These are phyloP conservation scores for Malurus leucopterus DNA, from an alignment of 2,797 vertebrate genomes.

Conservation along the genomic window DNA sequence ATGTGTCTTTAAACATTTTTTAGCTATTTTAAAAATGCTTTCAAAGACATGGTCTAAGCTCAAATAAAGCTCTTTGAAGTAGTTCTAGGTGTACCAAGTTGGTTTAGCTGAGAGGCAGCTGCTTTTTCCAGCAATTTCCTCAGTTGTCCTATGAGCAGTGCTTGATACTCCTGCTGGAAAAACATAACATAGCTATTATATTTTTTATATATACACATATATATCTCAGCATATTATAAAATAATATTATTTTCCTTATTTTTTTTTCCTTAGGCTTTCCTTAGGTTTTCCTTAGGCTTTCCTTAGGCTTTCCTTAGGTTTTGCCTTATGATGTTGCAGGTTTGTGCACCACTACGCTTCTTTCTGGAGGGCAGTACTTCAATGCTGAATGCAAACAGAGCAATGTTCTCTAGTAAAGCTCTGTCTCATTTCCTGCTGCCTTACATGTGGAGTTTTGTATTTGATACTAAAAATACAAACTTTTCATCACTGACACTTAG, in stretches of 20 bases:
- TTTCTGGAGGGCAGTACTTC: not conserved
- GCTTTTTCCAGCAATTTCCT: not conserved
- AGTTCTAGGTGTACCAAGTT: not conserved
- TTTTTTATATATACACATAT: not conserved
- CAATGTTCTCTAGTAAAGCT: not conserved
- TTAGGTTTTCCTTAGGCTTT: too few species aligned
- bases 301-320: not conserved
- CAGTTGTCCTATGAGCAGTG: rapidly evolving
- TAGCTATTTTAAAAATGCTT: not conserved
- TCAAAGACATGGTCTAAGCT: not conserved
- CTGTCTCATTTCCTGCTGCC: constrained; percentile 2
- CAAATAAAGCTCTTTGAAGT: not conserved
- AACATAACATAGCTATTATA: not conserved
- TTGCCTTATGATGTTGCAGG: not conserved
- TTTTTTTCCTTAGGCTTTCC: too few species aligned
- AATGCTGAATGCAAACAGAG: not conserved
- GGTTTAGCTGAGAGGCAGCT: not conserved
- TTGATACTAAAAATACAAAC: not conserved
- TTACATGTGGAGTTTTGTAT: not conserved
- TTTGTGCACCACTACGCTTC: not conserved
- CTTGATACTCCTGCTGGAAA: not conserved
- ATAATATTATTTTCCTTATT: too few species aligned
- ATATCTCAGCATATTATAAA: not conserved
- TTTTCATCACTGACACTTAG: not conserved
- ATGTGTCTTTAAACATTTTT: not conserved